These are phyloP conservation scores for Lathronympha strigana DNA, from an alignment of 2,888 invertebrate genomes.

Conservation along the genomic window DNA sequence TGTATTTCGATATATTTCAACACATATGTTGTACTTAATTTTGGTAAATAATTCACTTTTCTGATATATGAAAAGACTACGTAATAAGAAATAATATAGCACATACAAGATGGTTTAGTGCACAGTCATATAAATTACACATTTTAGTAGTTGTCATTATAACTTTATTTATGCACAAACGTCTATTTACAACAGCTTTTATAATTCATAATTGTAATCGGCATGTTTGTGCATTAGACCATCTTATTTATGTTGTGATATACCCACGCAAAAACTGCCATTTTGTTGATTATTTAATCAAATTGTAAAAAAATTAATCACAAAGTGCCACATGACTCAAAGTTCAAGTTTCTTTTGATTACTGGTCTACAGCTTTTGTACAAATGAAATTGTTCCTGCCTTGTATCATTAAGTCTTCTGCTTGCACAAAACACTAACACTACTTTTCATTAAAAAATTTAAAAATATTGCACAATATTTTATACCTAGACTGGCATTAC, in stretches of 20 bases:
- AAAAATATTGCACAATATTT: conserved; percentile 10
- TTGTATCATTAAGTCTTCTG: conserved; percentile 17
- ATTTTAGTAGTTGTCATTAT: neutral
- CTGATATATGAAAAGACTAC: neutral
- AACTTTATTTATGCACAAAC: conserved; percentile 7
- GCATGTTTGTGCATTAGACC: conserved; percentile 6
- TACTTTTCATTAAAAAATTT: neutral
- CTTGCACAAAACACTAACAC: conserved; percentile 6
- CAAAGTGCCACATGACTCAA: conserved; percentile 26
- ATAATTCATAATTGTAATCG: neutral
- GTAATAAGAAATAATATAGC: conserved; percentile 8
- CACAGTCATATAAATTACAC: conserved; percentile 10
- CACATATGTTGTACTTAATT: conserved; percentile 38
- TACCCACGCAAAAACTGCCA: conserved; percentile 30
- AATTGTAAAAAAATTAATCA: conserved; percentile 10
- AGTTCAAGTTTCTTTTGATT: conserved; percentile 9
- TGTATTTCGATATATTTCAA: too few relatives aligned
- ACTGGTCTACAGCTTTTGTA: conserved; percentile 16
- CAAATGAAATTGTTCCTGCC: conserved; percentile 21
- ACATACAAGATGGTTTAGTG: neutral
- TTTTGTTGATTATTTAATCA: conserved; percentile 25
- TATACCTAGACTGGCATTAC: conserved; percentile 18
- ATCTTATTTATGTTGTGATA: conserved; percentile 14
- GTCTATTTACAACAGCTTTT: conserved; percentile 11
- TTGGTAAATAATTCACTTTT: conserved; percentile 7